Percentiles rank a stretch among this genome's conserved stretches.
Conservation (phyloP, 2,888 invertebrate species). For the Apotomis betuletana region DNA sequence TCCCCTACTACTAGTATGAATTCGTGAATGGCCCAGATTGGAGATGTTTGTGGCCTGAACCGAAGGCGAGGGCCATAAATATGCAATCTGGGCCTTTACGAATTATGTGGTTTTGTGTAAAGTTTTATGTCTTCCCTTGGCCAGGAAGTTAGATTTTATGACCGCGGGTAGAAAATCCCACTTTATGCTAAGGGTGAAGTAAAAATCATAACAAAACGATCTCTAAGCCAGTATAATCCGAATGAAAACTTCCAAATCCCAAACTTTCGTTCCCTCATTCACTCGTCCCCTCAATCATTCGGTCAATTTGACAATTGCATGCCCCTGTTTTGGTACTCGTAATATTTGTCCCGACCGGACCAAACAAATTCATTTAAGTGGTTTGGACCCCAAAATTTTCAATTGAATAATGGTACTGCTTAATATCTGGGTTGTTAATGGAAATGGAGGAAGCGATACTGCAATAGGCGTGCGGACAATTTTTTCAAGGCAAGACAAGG, state of each 20-base stretch:
- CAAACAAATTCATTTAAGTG: constrained; percentile 76
- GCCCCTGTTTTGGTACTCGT: constrained; percentile 73
- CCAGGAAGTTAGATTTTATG: too few relatives aligned
- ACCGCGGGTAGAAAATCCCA: too few relatives aligned
- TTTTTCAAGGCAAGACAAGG: too few relatives aligned
- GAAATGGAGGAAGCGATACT: constrained; percentile 10
- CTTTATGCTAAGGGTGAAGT: too few relatives aligned
- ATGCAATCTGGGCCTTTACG: too few relatives aligned
- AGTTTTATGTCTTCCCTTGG: too few relatives aligned
- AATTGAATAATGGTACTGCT: constrained; percentile 72
- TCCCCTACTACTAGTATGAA: too few relatives aligned
- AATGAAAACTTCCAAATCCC: constrained; percentile 29
- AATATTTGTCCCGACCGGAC: constrained; percentile 71
- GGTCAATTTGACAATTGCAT: constrained; percentile 79
- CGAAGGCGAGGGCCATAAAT: too few relatives aligned
- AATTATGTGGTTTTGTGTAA: too few relatives aligned
- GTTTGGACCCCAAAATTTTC: constrained; percentile 65
- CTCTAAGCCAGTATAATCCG: background rate
- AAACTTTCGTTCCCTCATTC: constrained; percentile 48
- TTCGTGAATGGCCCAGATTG: too few relatives aligned
- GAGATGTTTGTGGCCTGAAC: too few relatives aligned
- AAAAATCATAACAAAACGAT: too few relatives aligned
- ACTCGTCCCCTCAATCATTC: constrained; percentile 70
- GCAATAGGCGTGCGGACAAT: background rate
- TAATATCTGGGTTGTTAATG: constrained; percentile 49